These are phyloP conservation scores for Hippopotamus amphibius DNA, from an alignment of 2,113 vertebrate species.

Conservation along the genomic window DNA sequence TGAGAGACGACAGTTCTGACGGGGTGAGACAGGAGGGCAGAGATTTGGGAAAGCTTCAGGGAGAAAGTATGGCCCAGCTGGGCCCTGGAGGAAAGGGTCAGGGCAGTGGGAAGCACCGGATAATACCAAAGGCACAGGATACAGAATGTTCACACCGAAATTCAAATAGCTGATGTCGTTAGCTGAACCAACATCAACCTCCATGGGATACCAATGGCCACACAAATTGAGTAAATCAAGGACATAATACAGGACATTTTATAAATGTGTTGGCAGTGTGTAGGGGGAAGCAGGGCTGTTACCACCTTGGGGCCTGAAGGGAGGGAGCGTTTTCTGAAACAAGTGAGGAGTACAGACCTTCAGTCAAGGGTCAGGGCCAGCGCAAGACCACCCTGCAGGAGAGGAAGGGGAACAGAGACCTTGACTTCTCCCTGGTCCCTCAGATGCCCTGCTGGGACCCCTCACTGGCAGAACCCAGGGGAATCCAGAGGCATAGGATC, in stretches of 20 bases:
- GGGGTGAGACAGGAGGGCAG: fast-evolving
- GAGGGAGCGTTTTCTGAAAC: not conserved
- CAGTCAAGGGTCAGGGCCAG: not conserved
- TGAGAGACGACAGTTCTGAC: not conserved
- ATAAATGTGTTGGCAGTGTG: not conserved
- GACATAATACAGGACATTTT: not conserved
- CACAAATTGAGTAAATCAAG: not conserved
- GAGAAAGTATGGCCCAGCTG: not conserved
- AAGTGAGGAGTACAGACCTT: not conserved
- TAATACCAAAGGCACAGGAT: not conserved
- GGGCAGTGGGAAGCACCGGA: not conserved
- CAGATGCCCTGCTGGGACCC: not conserved
- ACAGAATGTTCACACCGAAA: not conserved
- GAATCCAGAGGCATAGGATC: not conserved
- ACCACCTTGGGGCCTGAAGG: not conserved
- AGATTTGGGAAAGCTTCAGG: not conserved
- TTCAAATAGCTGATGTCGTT: not conserved
- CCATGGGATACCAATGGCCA: not conserved
- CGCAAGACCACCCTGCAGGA: not conserved
- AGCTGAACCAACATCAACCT: not conserved
- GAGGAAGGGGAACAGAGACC: not conserved
- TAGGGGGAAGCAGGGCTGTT: not conserved
- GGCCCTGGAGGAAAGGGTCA: not conserved
- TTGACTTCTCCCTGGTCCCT: not conserved
- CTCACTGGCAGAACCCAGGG: not conserved